Base-by-base conservation (phyloP, 2,113 vertebrate genomes). In the Erythrocebus patas region DNA sequence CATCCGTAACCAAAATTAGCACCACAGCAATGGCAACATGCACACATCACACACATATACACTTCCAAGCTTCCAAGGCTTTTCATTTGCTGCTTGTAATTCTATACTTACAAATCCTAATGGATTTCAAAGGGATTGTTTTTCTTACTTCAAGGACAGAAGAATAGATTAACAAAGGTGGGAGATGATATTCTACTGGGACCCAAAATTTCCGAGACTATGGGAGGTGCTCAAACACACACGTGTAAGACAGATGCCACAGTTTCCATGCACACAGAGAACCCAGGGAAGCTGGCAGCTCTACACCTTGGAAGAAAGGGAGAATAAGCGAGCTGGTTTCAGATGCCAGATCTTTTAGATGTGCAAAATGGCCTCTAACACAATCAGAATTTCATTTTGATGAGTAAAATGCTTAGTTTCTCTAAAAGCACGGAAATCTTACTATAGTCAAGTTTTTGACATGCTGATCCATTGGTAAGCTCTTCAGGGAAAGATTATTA, bases 271-370 rank as follows among this genome's bases (percentile, higher is more conserved):
- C 43, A 1, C 30, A 50, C 27, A 75, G 40, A 30, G 48, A 40
- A n/a, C 16, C 5, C 35, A 40, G 25, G n/a, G 50, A 45, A 30
- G 14, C 17, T 57, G 38, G 45, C 1, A n/a, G 50, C 35, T 70
- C 57, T 55, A 2, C 4, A 6, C 25, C 43, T 64, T 17, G 22
- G 27, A 30, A 16, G 73, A 25, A 84, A 4, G 9, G 17, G 20
- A 38, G 8, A 22, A 18, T 3, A 55, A 0, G 10, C 0, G 1
- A 55, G 18, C 52, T 55, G 52, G 18, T 55, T 55, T 55, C 52
- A 55, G 52, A 55, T 2, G 18, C 6, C 52, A 55, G 52, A 55
- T 55, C 0, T 4, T 40, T 16, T 35, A 23, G 43, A 8, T 30
- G 17, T 13, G 13, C 27, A 70, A 78, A 76, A 40, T 25, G 59